phyloP scores from a whole-genome alignment of 2,888 invertebrate genomes.

The Enchytraeus crypticus region DNA sequence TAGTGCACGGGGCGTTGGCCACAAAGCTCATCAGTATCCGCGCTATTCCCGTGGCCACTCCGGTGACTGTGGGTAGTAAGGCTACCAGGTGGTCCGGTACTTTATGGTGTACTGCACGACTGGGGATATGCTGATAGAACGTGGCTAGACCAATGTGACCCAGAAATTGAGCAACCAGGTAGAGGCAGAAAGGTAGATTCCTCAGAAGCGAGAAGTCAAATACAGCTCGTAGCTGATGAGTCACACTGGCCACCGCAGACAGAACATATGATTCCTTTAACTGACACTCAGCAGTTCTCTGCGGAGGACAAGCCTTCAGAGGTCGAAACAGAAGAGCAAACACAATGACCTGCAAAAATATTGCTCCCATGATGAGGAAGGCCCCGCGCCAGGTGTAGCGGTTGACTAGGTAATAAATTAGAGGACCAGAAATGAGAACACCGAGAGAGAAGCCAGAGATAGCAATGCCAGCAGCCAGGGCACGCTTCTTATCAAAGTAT shows the following conservation, averaged over 20 bases:
- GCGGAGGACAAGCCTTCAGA: background rate
- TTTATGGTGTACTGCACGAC: conserved; percentile 11
- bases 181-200: conserved; percentile 15
- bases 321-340: conserved; percentile 6
- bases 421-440: conserved; percentile 9
- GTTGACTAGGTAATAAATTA: conserved; percentile 8
- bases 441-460: conserved; percentile 20
- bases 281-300: background rate
- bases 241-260: background rate
- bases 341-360: conserved; percentile 12
- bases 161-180: conserved; percentile 8
- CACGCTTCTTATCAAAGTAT: conserved; percentile 20
- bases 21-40: conserved; percentile 11
- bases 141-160: conserved; percentile 18
- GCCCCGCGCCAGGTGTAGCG: conserved; percentile 20
- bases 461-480: conserved; percentile 19
- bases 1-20: conserved; percentile 10
- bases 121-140: conserved; percentile 18
- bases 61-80: conserved; percentile 21
- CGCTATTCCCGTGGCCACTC: conserved; percentile 12
- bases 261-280: no score
- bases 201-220: conserved; percentile 18
- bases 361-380: conserved; percentile 14
- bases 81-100: conserved; percentile 15
- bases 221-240: background rate